Conservation (phyloP, 1,140 invertebrate genomes). For the Leptinotarsa undecemlineata region DNA sequence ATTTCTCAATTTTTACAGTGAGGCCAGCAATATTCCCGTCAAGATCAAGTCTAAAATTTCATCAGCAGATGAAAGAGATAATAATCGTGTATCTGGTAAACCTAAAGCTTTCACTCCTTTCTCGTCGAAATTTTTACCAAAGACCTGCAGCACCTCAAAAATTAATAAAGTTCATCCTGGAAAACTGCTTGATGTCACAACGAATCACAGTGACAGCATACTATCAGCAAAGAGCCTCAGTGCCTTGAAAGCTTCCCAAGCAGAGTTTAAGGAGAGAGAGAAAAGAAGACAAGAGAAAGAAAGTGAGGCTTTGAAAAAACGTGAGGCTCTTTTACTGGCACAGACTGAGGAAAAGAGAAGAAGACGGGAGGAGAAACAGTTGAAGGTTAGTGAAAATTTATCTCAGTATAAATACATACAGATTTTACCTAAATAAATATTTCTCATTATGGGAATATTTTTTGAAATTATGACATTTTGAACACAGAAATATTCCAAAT, state of each 20-base stretch:
- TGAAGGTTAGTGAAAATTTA: conserved; percentile 45
- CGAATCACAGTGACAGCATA: conserved; percentile 22
- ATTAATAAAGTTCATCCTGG: conserved; percentile 12
- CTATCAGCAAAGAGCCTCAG: conserved; percentile 19
- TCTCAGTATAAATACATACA: no score
- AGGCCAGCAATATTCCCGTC: neutral
- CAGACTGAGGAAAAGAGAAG: conserved; percentile 60
- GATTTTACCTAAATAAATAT: no score
- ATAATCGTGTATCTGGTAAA: neutral
- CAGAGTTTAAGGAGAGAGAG: conserved; percentile 35
- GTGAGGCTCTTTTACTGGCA: conserved; percentile 45
- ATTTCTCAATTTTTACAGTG: neutral
- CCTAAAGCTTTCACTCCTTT: conserved; percentile 47
- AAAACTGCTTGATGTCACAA: conserved; percentile 2
- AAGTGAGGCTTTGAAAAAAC: conserved; percentile 55
- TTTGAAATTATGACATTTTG: no score
- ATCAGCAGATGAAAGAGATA: neutral
- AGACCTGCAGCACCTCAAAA: conserved; percentile 32
- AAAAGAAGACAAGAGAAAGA: conserved; percentile 41
- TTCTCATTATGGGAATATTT: no score
- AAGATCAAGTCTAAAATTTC: neutral
- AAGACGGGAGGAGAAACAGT: conserved; percentile 63
- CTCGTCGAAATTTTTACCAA: conserved; percentile 30
- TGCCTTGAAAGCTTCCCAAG: conserved; percentile 29
- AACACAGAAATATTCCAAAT: no score